Percentiles rank a stretch among this genome's conserved stretches.
These are phyloP conservation scores for Boulengeromyrus knoepffleri DNA, from an alignment of 2,113 vertebrate species.

Conservation along the genomic window DNA sequence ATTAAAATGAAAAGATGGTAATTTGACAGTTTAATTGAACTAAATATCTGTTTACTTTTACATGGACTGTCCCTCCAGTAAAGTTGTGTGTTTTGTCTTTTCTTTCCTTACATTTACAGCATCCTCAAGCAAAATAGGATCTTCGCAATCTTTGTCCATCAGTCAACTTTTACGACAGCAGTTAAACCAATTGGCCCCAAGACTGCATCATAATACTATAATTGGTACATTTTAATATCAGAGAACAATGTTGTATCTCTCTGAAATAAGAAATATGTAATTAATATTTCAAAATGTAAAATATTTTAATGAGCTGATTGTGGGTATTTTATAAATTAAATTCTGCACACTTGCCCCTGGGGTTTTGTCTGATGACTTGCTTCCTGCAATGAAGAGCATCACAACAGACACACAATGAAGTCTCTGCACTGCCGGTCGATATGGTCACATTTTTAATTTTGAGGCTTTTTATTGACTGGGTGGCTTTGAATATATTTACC, in stretches of 20 bases:
- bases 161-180: neutral
- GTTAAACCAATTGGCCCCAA: too few species aligned
- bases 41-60: neutral
- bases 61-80: neutral
- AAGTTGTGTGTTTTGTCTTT: neutral
- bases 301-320: neutral
- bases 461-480: neutral
- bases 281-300: neutral
- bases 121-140: conserved; percentile 46
- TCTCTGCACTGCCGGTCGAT: neutral
- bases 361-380: neutral
- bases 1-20: neutral
- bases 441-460: neutral
- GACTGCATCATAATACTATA: neutral
- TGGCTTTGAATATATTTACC: neutral
- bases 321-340: neutral
- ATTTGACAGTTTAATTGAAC: neutral
- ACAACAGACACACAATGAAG: neutral
- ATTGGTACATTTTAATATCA: neutral
- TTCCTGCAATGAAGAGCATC: neutral
- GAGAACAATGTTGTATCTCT: neutral
- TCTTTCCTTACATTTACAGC: conserved; percentile 44
- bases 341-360: neutral
- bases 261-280: neutral
- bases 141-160: neutral